phyloP scores from a whole-genome alignment of 1,140 invertebrate genomes.

The Solen grandis region DNA sequence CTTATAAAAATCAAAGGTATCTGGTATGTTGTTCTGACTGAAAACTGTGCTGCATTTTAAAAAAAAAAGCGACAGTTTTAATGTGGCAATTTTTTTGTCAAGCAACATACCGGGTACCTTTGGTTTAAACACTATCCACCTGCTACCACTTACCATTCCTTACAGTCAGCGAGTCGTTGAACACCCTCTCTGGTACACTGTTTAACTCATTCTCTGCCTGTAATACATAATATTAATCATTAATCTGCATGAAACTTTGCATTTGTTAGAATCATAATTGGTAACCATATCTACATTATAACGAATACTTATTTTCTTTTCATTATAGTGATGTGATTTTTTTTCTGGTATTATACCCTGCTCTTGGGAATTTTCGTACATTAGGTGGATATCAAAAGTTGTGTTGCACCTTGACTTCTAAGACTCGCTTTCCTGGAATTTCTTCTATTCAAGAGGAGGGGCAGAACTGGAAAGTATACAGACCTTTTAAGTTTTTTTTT shows the following conservation, averaged over 20 bases:
- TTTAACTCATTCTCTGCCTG: constrained; percentile 53
- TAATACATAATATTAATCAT: neutral
- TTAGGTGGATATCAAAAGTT: neutral
- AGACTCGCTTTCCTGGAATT: too few species aligned
- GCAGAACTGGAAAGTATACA: too few species aligned
- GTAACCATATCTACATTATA: neutral
- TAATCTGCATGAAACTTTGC: neutral
- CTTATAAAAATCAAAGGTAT: too few species aligned
- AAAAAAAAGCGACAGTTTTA: neutral
- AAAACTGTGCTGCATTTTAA: neutral
- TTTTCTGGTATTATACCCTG: neutral
- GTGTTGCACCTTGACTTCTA: too few species aligned
- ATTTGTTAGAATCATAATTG: constrained; percentile 1
- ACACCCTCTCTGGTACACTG: constrained; percentile 44
- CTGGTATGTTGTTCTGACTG: neutral
- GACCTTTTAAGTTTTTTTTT: too few species aligned
- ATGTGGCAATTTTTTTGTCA: neutral
- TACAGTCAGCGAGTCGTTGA: constrained; percentile 34
- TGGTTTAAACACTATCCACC: neutral
- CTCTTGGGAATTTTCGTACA: neutral
- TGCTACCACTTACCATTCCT: constrained; percentile 11
- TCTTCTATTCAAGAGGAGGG: too few species aligned
- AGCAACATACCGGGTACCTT: neutral
- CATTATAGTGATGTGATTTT: too few species aligned
- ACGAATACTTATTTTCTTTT: too few species aligned